Base-by-base conservation (phyloP, 2,888 invertebrate genomes). In the Hoplodrina blanda region DNA sequence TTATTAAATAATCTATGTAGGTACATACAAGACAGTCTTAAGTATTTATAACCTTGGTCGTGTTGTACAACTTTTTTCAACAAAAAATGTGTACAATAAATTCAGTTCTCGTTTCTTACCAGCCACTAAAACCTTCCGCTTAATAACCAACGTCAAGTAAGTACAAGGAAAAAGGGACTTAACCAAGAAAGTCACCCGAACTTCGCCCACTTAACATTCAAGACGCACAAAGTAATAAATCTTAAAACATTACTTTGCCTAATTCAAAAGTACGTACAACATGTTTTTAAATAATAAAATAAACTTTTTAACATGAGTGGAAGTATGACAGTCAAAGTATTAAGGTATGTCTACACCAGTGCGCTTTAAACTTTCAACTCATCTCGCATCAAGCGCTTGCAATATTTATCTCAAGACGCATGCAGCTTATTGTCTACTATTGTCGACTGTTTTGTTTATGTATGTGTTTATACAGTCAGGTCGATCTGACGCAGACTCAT, bases 191-290 rank as follows among this genome's bases (percentile, higher is more conserved):
- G 41, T 46, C 30, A 53, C 41, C 3, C 25, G 1, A 78, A 70
- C 55, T 70, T 70, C 6, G 8, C 6, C 46, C 19, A 55, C 68
- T 80, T 81, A 49, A 63, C 4, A 78, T 78, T 80, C 78, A 66
- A 63, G 62, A 55, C 62, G 37, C 69, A 62, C 13, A 69, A 69
- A 78, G 74, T 63, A 74, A 78, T 81, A 78, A 74, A 78, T 81
- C 78, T 74, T 44, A 70, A 76, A 81, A 78, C 70, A 78, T 81
- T 65, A 62, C 59, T 63, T 15, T 25, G 4, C 46, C 56, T 55
- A 59, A 68, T 69, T 78, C 30, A 15, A 53, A 52, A 69, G 25
- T 33, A 57, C 33, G 62, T 57, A 70, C 73, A 56, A 66, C 81
- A 73, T 41, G 59, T 68, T 68, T 77, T 68, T 56, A 65, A 49